phyloP scores from a whole-genome alignment of 1,140 invertebrate species.

The Scaptomyza montana region DNA sequence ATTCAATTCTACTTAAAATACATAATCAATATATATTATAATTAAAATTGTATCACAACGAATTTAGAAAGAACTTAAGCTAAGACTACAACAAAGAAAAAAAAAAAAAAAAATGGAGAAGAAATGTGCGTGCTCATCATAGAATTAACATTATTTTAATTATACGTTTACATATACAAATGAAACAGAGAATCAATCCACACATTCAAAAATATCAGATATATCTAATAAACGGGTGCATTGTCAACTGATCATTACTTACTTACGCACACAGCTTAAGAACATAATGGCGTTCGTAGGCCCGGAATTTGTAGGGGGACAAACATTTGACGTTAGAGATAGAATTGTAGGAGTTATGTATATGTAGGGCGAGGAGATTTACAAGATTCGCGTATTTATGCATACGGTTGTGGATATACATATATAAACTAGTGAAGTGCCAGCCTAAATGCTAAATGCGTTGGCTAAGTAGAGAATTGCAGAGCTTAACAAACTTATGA shows the following conservation, averaged over 20 bases:
- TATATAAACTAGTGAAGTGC: slow-evolving; percentile 14
- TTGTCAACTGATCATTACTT: slow-evolving; percentile 18
- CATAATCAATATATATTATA: slow-evolving; percentile 64
- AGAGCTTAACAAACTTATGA: slow-evolving; percentile 27
- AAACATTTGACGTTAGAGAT: slow-evolving; percentile 46
- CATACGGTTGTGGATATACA: slow-evolving; percentile 16
- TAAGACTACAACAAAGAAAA: slow-evolving; percentile 75
- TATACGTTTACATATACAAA: slow-evolving; percentile 12
- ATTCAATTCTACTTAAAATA: slow-evolving; percentile 79
- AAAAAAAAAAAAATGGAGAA: slow-evolving; percentile 48
- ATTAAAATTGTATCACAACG: slow-evolving; percentile 79
- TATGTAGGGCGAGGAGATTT: slow-evolving; percentile 59
- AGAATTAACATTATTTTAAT: slow-evolving; percentile 36
- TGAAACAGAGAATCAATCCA: slow-evolving; percentile 16
- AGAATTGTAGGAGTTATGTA: slow-evolving; percentile 14
- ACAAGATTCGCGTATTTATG: slow-evolving; percentile 57
- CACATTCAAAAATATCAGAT: slow-evolving; percentile 23
- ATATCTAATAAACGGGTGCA: slow-evolving; percentile 18
- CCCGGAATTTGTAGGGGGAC: slow-evolving; percentile 38
- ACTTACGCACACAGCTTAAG: slow-evolving; percentile 71
- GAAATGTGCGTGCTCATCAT: slow-evolving; percentile 58
- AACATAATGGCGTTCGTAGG: slow-evolving; percentile 58
- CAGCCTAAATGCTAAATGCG: slow-evolving; percentile 34
- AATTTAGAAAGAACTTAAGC: slow-evolving; percentile 77
- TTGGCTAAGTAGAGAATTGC: slow-evolving; percentile 43